phyloP scores from a whole-genome alignment of 2,888 invertebrate species.

The Drosophila greeni region DNA sequence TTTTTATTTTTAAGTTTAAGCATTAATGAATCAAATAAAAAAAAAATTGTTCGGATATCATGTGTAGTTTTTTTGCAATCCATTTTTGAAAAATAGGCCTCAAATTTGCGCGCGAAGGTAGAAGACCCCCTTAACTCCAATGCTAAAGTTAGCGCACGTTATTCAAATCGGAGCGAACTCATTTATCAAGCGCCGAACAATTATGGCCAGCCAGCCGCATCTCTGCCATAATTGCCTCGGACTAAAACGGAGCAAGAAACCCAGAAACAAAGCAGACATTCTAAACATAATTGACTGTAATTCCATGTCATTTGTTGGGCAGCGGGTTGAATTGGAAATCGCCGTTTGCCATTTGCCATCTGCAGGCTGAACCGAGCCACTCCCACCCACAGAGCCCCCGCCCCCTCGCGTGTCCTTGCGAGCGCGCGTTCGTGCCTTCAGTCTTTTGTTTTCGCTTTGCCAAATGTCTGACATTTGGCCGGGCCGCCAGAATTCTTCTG shows the following conservation, averaged over 20 bases:
- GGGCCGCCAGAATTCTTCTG: slow-evolving; percentile 28
- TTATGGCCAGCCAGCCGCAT: slow-evolving; percentile 17
- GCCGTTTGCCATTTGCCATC: slow-evolving; percentile 19
- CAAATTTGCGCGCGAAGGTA: too few species aligned
- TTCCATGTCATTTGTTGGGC: slow-evolving; percentile 22
- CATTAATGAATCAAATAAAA: too few species aligned
- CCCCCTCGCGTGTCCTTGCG: slow-evolving; percentile 48
- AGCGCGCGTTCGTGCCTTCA: slow-evolving; percentile 57
- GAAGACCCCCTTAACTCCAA: slow-evolving; percentile 67
- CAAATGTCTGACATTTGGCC: slow-evolving; percentile 38
- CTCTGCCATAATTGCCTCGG: slow-evolving; percentile 30
- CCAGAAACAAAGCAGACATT: slow-evolving; percentile 8
- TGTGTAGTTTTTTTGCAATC: too few species aligned
- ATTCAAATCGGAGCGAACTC: slow-evolving; percentile 68
- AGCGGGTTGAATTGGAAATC: slow-evolving; percentile 19
- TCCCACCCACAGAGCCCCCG: slow-evolving; percentile 18
- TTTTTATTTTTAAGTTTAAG: too few species aligned
- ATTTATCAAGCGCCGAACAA: slow-evolving; percentile 57
- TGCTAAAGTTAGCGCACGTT: slow-evolving; percentile 59
- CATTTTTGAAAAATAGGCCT: too few species aligned
- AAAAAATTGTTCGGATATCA: too few species aligned
- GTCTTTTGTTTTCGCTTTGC: slow-evolving; percentile 61
- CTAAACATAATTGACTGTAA: slow-evolving; percentile 20
- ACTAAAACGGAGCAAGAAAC: neutral
- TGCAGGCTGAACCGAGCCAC: slow-evolving; percentile 25